Evolutionary conservation across 2,888 invertebrate species (phyloP), one percentile per base, ranked within the genome.

Genomic region (Scelioninae gen. 1): DNA sequence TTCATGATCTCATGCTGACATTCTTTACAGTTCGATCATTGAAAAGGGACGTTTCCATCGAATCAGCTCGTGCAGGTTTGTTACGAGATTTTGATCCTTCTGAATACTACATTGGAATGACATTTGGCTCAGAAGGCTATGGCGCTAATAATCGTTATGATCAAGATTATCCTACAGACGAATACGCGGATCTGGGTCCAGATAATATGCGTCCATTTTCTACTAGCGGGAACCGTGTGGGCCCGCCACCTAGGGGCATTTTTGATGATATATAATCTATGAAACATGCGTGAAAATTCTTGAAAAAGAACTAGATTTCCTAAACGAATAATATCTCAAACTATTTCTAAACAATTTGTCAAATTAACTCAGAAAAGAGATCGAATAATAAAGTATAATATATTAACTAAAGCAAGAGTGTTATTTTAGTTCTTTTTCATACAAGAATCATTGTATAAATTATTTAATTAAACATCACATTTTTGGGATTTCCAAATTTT

Each of bases 21-120:
- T 23, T 15, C 47, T 47, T 9, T 9, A 16, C 85, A 94, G 94
- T 94, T 71, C 93, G 94, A 89, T 92, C 93, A 82, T 86, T 93
- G 88, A 91, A 93, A 90, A 90, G 94, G 91, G 93, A 94, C 77
- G 94, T 94, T 74, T 93, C 93, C 15, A 94, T 94, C 91, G 96
- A 96, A 89, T 95, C 95, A 91, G 96, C 96, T 89, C 95, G 95
- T 89, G 95, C 96, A 89, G 97, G 96, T 90, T 94, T 97, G 29
- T 93, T 97, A 15, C 94, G 95, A 84, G 96, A 97, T 92, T 95
- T 95, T 40, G 97, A 96, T 84, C 94, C 95, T 89, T 88, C 94
- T 84, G 96, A 96, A 80, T 95, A 95, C 90, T 95, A 95, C 89
- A 95, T 93, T 38, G 93, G 93, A 3, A 93, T 93, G 68, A 89